phyloP scores from a whole-genome alignment of 35 echinoderm and acorn worm species.

The Hemicentrotus pulcherrimus region DNA sequence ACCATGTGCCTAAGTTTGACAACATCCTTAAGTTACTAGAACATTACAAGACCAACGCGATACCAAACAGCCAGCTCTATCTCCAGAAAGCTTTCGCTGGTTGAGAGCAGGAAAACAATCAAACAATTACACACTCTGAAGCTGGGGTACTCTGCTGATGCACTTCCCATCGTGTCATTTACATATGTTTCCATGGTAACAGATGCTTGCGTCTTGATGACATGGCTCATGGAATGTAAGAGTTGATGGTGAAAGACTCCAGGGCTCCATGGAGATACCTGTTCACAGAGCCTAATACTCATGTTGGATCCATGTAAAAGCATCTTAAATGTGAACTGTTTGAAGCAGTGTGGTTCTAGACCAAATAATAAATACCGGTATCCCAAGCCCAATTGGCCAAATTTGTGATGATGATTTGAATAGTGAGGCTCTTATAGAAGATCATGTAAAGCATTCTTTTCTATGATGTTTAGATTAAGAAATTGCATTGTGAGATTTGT shows the following conservation, averaged over 20 bases:
- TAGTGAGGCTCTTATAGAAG: background rate
- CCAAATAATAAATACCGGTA: background rate
- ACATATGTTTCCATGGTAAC: background rate
- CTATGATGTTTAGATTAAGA: background rate
- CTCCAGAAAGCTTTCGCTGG: conserved; percentile 30
- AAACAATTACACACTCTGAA: too few relatives aligned
- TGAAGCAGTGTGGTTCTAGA: background rate
- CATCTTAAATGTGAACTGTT: background rate
- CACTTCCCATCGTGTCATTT: background rate
- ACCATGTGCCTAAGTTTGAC: conserved; percentile 40
- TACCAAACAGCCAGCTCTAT: conserved; percentile 16
- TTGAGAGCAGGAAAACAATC: background rate
- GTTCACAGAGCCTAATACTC: background rate
- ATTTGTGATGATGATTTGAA: too few relatives aligned
- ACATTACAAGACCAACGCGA: conserved; percentile 22
- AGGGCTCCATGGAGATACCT: background rate
- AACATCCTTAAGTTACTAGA: conserved; percentile 15
- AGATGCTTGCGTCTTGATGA: background rate
- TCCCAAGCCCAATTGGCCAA: background rate
- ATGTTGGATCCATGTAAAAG: background rate
- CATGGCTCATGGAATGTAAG: background rate
- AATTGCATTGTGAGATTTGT: background rate
- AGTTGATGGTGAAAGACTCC: background rate
- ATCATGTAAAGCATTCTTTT: background rate
- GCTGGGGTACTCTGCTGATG: background rate